Percentiles rank a stretch among this genome's conserved stretches.
These are phyloP conservation scores for Caenorhabditis parvicauda DNA, from an alignment of 2,888 invertebrate species.

Conservation along the genomic window DNA sequence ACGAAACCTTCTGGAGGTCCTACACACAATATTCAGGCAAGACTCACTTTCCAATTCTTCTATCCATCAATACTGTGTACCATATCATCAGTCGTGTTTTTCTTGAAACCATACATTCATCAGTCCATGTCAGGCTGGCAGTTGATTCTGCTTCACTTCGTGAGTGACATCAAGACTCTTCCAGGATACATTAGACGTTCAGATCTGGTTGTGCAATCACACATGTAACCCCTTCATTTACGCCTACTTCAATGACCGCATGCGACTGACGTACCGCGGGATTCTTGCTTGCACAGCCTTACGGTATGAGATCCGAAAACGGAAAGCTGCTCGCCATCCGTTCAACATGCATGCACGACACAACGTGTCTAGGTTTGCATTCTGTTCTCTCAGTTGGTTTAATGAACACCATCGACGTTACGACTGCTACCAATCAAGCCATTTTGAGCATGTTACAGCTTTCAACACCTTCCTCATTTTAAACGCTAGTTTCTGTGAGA, in stretches of 20 bases:
- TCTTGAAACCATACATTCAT: constrained; percentile 49
- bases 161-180: constrained; percentile 11
- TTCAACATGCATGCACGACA: constrained; percentile 39
- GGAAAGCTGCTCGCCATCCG: constrained; percentile 31
- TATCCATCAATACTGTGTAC: constrained; percentile 59
- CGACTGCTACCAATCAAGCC: too few species aligned
- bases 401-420: background rate
- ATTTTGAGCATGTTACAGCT: too few species aligned
- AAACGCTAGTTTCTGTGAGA: too few species aligned
- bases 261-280: constrained; percentile 55
- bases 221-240: constrained; percentile 59
- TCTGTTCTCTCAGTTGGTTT: background rate
- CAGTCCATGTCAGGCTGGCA: constrained; percentile 37
- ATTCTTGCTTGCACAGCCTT: constrained; percentile 48
- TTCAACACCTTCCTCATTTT: too few species aligned
- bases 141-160: constrained; percentile 49
- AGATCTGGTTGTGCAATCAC: constrained; percentile 57
- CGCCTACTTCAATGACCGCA: constrained; percentile 58
- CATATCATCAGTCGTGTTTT: constrained; percentile 51
- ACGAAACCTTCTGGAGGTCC: background rate
- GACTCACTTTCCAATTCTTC: constrained; percentile 59
- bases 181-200: constrained; percentile 2
- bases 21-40: constrained; percentile 35
- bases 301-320: constrained; percentile 45
- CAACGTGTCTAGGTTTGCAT: constrained; percentile 35